A percentile compares a stretch with the other conserved stretches of the same genome.
Conservation (phyloP, 2,113 vertebrate species). For the Paramisgurnus dabryanus region DNA sequence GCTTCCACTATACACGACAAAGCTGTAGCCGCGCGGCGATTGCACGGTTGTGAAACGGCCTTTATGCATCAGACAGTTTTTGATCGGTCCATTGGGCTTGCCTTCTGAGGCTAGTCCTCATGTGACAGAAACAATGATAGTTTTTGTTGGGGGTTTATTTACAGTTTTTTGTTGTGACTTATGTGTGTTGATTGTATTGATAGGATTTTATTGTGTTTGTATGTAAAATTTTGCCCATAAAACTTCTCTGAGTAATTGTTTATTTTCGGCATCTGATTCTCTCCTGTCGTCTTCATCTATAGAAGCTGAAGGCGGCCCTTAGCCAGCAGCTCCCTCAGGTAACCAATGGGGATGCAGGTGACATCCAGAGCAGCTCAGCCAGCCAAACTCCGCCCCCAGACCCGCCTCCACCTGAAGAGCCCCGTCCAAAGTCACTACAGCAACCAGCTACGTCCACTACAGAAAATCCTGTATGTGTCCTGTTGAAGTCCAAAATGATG, state of each 20-base stretch:
- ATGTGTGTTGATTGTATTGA: too few species aligned
- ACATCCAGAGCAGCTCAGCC: constrained; percentile 82
- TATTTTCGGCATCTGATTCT: not conserved
- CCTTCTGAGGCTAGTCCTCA: not conserved
- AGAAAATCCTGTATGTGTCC: constrained; percentile 87
- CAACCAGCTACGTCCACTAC: constrained; percentile 97
- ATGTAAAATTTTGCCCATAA: too few species aligned
- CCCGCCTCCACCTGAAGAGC: constrained; percentile 52
- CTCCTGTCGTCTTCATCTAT: constrained; percentile 54
- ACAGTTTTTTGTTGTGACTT: too few species aligned
- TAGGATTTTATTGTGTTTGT: too few species aligned
- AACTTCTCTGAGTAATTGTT: too few species aligned
- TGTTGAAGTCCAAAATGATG: too few species aligned
- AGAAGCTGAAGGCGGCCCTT: constrained; percentile 91
- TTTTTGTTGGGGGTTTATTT: too few species aligned
- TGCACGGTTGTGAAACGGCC: too few species aligned
- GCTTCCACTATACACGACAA: too few species aligned
- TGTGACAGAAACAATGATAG: not conserved
- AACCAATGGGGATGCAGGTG: constrained; percentile 87
- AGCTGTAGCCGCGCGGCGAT: too few species aligned
- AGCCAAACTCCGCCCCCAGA: constrained; percentile 61
- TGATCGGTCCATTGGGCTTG: not conserved
- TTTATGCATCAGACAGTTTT: not conserved
- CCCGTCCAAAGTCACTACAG: constrained; percentile 82
- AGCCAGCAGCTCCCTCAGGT: constrained; percentile 95